Evolutionary conservation across 2,888 invertebrate species (phyloP), one percentile per base, ranked within the genome.

Genomic region (Trilocha varians): DNA sequence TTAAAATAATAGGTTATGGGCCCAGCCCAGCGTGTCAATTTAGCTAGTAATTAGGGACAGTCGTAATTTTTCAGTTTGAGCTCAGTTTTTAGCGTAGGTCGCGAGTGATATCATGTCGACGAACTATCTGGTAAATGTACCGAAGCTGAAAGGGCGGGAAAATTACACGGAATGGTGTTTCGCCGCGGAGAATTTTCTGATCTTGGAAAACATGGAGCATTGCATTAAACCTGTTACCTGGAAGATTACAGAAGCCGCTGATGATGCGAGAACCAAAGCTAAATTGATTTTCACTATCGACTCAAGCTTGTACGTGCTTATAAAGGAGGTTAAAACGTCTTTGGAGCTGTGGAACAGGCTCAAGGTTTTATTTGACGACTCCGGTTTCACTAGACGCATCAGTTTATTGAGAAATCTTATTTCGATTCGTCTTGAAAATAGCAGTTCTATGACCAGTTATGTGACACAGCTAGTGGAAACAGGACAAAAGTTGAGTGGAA

Each of bases 261-360:
- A 36, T 11, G 41, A 44, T 9, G 39, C 38, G 1, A 45, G 32
- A 8, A 41, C 45, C 14, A 40, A 32, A 15, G 44, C 40, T 1
- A 44, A 44, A 34, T 40, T 46, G 38, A 40, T 46, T 1, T 4
- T 46, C 13, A 46, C 46, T 2, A 46, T 46, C 1, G 44, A 46
- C 13, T 13, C 40, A 2, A n/a, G 40, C 0, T 9, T 44, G 2
- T 46, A 46, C 5, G 44, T 44, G 3, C 46, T 42, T 11, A 38
- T 47, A 0, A 47, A 47, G 17, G 17, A 36, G 2, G 40, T 40
- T 3, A 42, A 9, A 3, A 33, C 44, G 9, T 13, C 43, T 3
- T 16, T 35, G 14, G 40, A 44, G 13, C 17, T 46, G 8, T 46
- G 46, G 43, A 13, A 41, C 2, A 46, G 41, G 14, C 11, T 44